Conservation (phyloP, 2,888 invertebrate species). For the Acronicta alni region DNA sequence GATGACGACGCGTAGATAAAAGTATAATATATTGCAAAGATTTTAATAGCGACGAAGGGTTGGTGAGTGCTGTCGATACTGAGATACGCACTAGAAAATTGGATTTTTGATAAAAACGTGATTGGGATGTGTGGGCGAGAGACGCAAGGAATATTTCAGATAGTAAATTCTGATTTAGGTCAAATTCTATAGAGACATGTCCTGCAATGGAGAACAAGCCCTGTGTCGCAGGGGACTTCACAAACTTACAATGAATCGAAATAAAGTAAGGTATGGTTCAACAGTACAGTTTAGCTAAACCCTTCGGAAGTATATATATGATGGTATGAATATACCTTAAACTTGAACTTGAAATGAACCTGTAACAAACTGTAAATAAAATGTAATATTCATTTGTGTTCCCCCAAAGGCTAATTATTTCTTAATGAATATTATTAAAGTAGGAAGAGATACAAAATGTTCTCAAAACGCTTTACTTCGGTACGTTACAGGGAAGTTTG, state of each 20-base stretch:
- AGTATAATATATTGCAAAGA: slow-evolving; percentile 65
- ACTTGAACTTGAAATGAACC: neutral
- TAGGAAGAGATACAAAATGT: slow-evolving; percentile 30
- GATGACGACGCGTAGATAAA: slow-evolving; percentile 69
- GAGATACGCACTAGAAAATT: slow-evolving; percentile 67
- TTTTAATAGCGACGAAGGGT: slow-evolving; percentile 63
- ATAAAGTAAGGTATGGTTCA: too few species aligned
- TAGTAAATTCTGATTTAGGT: slow-evolving; percentile 54
- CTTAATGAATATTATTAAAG: slow-evolving; percentile 27
- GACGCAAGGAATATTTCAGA: slow-evolving; percentile 48
- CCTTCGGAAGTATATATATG: too few species aligned
- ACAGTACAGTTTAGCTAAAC: too few species aligned
- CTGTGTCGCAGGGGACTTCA: too few species aligned
- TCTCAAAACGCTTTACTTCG: slow-evolving; percentile 29
- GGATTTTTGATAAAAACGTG: slow-evolving; percentile 76
- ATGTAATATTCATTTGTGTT: slow-evolving; percentile 5
- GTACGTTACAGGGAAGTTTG: slow-evolving; percentile 42
- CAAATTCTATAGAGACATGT: too few species aligned
- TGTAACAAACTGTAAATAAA: slow-evolving; percentile 10
- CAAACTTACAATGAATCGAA: too few species aligned
- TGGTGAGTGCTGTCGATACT: slow-evolving; percentile 46
- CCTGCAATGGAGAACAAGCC: too few species aligned
- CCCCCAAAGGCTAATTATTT: slow-evolving; percentile 23
- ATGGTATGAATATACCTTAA: too few species aligned
- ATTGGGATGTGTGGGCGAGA: slow-evolving; percentile 54